Evolutionary conservation across 1,140 invertebrate species (phyloP).

Genomic region (Aphidius ervi): DNA sequence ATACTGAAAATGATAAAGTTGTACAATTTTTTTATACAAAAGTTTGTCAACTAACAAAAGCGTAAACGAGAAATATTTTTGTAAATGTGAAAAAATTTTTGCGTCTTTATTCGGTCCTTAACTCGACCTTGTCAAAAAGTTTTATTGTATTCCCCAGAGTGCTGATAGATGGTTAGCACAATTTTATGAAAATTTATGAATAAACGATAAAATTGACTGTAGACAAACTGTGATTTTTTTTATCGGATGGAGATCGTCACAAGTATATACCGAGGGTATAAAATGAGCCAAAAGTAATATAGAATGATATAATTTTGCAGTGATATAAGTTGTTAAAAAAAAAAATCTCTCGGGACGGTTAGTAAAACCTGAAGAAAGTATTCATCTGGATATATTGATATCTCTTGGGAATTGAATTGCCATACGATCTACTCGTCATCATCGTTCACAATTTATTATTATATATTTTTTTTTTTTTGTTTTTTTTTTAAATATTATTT

Average conservation of each 20-base stretch:
- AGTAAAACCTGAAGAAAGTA: conserved; percentile 1
- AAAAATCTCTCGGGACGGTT: neutral
- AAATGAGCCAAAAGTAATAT: too few species aligned
- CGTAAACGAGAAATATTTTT: neutral
- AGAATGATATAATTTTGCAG: neutral
- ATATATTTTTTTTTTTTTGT: neutral
- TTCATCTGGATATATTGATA: conserved; percentile 7
- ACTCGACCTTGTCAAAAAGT: neutral
- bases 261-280: too few species aligned
- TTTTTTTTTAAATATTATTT: too few species aligned
- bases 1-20: neutral
- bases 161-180: neutral
- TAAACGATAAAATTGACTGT: neutral
- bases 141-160: neutral
- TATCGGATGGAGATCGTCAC: neutral
- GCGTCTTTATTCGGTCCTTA: neutral
- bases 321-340: neutral
- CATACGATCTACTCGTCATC: conserved; percentile 17
- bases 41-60: neutral
- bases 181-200: neutral
- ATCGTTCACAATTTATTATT: conserved; percentile 18
- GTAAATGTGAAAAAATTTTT: neutral
- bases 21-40: neutral
- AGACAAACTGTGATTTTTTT: conserved; percentile 1
- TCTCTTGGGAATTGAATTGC: conserved; percentile 18